phyloP scores from a whole-genome alignment of 1,140 invertebrate species.

The Bradysia coprophila region DNA sequence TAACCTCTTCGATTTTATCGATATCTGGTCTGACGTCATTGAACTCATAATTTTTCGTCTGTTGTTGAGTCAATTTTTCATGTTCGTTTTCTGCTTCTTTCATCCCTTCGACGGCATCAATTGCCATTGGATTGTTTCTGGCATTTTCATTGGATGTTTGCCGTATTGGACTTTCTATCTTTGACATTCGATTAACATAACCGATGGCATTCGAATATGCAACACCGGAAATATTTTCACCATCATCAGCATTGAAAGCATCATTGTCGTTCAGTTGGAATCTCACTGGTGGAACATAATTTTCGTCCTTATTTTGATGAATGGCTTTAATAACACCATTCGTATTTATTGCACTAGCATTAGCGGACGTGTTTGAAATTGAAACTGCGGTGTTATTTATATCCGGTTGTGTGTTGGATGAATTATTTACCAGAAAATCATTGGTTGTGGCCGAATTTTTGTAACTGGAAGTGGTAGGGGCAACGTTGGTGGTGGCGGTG shows the following conservation, averaged over 20 bases:
- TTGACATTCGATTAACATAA: background rate
- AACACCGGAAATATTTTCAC: background rate
- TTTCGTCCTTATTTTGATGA: background rate
- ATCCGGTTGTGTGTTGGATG: background rate
- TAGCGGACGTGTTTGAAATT: background rate
- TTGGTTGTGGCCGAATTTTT: background rate
- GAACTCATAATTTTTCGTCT: too few species aligned
- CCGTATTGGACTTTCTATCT: too few species aligned
- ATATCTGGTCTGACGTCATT: background rate
- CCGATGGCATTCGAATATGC: background rate
- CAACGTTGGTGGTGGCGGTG: too few species aligned
- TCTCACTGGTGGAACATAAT: background rate
- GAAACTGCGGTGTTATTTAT: background rate
- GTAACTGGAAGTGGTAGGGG: too few species aligned
- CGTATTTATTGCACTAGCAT: background rate
- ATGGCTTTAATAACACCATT: background rate
- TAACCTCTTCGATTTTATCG: constrained; percentile 2
- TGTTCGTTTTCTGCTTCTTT: too few species aligned
- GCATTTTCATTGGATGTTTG: too few species aligned
- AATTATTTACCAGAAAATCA: background rate
- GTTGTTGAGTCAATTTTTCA: too few species aligned
- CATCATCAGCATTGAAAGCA: background rate
- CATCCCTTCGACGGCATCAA: too few species aligned
- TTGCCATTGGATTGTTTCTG: too few species aligned
- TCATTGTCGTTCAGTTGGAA: background rate